Base-by-base conservation (phyloP, 2,888 invertebrate genomes). In the Clanis bilineata region DNA sequence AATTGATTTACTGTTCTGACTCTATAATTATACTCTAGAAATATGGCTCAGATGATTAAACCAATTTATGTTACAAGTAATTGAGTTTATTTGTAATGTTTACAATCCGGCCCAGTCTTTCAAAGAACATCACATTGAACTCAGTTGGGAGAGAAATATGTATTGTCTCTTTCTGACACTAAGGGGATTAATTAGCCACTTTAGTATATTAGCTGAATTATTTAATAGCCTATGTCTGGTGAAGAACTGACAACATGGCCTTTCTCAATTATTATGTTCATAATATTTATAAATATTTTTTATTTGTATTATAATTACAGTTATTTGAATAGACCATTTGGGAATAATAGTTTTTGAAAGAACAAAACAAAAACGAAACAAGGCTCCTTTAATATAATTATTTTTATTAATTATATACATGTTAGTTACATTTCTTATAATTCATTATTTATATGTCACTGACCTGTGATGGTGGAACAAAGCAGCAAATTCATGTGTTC, bases 401-500 rank as follows among this genome's bases (percentile, higher is more conserved):
- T n/a, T n/a, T n/a, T n/a, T n/a, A n/a, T 25, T 25, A 4, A 25
- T 25, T 25, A 6, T 7, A 28, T n/a, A n/a, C 41, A n/a, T n/a
- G n/a, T n/a, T n/a, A n/a, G n/a, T n/a, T n/a, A n/a, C 32, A 32
- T 28, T 28, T 9, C 3, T 15, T 28, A 0, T n/a, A 1, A 15
- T 12, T 0, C 32, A 36, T 12, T 21, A 7, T 23, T 23, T 7
- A 25, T 18, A 38, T 12, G 47, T 45, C 25, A 56, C 57, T 61
- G 81, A 94, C 94, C 94, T 93, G 76, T 94, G 94, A 70, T 93
- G 94, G 67, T 93, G 94, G 69, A 94, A 94, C 36, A 94, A 82
- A 3, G 94, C 94, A 7, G 94, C 93, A 79, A 95, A 95, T 74
- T 95, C 93, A 67, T 95, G 95, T 61, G 95, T 95, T 63, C 95